A percentile compares a stretch with the other conserved stretches of the same genome.
Evolutionary conservation across 2,888 invertebrate species (phyloP).

Genomic region (Apomyelois bistriatella): DNA sequence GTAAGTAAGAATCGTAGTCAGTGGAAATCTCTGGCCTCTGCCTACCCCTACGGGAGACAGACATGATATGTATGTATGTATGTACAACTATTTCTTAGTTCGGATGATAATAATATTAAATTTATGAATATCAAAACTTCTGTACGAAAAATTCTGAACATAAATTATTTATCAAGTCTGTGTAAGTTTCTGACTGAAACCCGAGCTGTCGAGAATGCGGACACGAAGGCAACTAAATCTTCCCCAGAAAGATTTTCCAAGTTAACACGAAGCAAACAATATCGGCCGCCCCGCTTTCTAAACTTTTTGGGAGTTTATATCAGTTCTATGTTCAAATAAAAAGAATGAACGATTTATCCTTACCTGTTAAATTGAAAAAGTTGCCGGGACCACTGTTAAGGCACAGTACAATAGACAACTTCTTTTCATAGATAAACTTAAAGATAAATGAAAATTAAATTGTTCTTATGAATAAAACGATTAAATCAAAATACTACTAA

Average conservation of each 20-base stretch:
- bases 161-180: conserved; percentile 15
- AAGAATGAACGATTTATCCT: conserved; percentile 79
- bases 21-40: no score
- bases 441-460: not conserved
- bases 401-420: conserved; percentile 25
- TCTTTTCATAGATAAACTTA: not conserved
- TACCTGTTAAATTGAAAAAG: conserved; percentile 80
- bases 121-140: no score
- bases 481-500: no score
- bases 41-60: no score
- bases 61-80: no score
- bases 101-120: no score
- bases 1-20: no score
- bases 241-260: conserved; percentile 49
- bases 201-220: not conserved
- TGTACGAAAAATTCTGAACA: conserved; percentile 18
- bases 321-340: conserved; percentile 77
- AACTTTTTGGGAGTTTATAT: conserved; percentile 70
- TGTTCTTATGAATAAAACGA: no score
- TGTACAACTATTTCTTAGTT: no score
- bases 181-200: conserved; percentile 7
- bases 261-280: conserved; percentile 63
- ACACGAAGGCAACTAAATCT: conserved; percentile 25
- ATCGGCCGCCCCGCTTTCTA: conserved; percentile 43
- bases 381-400: conserved; percentile 71